Conservation (phyloP, 2,797 vertebrate genomes). For the Chromis chromis region DNA sequence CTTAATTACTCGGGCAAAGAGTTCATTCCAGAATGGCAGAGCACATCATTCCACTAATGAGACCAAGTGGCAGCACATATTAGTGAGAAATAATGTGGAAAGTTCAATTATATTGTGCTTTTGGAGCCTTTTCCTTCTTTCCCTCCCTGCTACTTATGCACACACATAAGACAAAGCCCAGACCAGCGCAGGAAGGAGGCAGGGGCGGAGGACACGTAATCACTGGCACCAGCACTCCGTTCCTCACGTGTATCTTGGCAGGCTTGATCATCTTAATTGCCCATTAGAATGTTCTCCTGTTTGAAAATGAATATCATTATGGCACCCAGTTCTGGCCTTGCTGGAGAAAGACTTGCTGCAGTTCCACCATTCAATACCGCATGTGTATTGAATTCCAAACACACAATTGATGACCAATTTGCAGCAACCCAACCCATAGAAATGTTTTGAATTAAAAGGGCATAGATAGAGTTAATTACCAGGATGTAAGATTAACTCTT, state of each 20-base stretch:
- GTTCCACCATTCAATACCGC: constrained; percentile 80
- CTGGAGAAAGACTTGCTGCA: constrained; percentile 80
- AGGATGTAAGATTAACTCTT: constrained; percentile 67
- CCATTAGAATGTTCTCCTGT: constrained; percentile 90
- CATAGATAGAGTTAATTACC: constrained; percentile 77
- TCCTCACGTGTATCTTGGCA: constrained; percentile 88
- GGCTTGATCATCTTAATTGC: constrained; percentile 91
- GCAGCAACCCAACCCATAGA: constrained; percentile 74
- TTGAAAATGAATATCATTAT: constrained; percentile 91
- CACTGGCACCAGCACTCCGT: constrained; percentile 82
- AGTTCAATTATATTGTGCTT: constrained; percentile 92
- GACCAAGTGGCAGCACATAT: constrained; percentile 92
- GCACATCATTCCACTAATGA: constrained; percentile 98
- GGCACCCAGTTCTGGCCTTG: constrained; percentile 81
- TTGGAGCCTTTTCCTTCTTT: constrained; percentile 83
- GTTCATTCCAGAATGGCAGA: constrained; percentile 99
- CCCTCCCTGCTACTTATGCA: constrained; percentile 82
- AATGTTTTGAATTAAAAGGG: constrained; percentile 78
- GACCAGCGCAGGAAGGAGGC: constrained; percentile 79
- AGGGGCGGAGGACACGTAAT: constrained; percentile 82
- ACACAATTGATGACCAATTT: constrained; percentile 81
- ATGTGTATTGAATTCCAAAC: constrained; percentile 83
- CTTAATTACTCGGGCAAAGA: constrained; percentile 99
- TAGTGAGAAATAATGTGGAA: constrained; percentile 90
- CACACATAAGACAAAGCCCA: constrained; percentile 86